Evolutionary conservation across 35 echinoderm and acorn worm genomes (phyloP).

Genomic region (Patiria miniata): DNA sequence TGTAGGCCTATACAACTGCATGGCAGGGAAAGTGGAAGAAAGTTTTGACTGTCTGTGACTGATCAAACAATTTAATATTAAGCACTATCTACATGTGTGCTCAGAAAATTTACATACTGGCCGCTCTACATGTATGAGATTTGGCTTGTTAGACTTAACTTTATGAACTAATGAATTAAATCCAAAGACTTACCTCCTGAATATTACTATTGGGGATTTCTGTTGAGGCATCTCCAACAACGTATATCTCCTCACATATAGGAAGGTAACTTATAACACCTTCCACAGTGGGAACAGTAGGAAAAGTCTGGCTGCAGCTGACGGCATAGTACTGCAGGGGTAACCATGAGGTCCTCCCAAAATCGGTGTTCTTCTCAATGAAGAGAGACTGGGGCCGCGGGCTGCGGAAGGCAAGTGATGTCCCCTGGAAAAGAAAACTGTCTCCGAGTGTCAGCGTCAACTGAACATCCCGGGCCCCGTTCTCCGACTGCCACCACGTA

Average conservation of each 20-base stretch:
- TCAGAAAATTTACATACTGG: too few species aligned
- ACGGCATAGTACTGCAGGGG: constrained; percentile 80
- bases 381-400: constrained; percentile 59
- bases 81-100: too few species aligned
- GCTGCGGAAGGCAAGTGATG: constrained; percentile 61
- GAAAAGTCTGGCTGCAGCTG: constrained; percentile 60
- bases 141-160: too few species aligned
- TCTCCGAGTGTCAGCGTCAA: constrained; percentile 59
- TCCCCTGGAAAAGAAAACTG: constrained; percentile 73
- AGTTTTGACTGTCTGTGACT: too few species aligned
- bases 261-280: not conserved
- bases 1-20: too few species aligned
- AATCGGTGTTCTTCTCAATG: constrained; percentile 73
- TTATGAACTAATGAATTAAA: too few species aligned
- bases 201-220: constrained; percentile 47
- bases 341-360: constrained; percentile 45
- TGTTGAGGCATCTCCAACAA: constrained; percentile 62
- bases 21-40: too few species aligned
- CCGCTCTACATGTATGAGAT: too few species aligned
- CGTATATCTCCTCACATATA: constrained; percentile 56
- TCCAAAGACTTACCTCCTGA: constrained; percentile 64
- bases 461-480: constrained; percentile 29
- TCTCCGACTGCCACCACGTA: constrained; percentile 96
- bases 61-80: too few species aligned
- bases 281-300: constrained; percentile 35